Percentiles rank a stretch among this genome's conserved stretches.
Evolutionary conservation across 2,113 vertebrate genomes (phyloP).

Genomic region (Poecile atricapillus): DNA sequence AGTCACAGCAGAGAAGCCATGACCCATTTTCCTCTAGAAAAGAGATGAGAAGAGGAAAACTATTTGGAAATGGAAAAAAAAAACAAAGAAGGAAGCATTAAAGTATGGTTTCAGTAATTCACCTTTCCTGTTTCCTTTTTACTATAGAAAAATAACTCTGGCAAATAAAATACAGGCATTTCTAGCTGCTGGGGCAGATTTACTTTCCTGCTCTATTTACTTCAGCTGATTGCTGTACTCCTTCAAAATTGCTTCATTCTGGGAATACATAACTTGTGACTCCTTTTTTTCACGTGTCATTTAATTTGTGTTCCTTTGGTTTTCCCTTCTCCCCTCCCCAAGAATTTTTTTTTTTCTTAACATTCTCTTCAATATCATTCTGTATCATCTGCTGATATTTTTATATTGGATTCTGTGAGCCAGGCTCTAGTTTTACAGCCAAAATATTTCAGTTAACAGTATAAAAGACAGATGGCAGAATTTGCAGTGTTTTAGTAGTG

Average conservation of each 20-base stretch:
- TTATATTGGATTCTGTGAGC: background rate
- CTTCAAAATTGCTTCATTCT: background rate
- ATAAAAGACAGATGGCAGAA: conserved; percentile 18
- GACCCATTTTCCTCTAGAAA: background rate
- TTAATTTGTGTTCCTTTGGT: background rate
- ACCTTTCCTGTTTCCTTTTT: background rate
- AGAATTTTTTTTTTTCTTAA: background rate
- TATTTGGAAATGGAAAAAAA: background rate
- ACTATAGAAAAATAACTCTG: background rate
- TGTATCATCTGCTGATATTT: background rate
- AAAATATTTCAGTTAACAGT: conserved; percentile 5
- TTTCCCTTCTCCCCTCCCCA: background rate
- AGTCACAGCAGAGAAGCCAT: background rate
- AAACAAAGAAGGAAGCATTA: background rate
- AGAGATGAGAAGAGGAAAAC: background rate
- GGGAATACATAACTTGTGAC: background rate
- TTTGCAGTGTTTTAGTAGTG: background rate
- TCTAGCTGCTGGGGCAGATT: background rate
- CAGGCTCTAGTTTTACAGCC: background rate
- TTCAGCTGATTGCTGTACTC: background rate
- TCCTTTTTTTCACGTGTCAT: background rate
- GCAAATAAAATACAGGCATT: background rate
- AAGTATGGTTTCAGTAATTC: background rate
- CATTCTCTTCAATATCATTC: background rate
- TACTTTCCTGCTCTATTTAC: background rate